Evolutionary conservation across 2,888 invertebrate species (phyloP).

Genomic region (Ommatoiulus sabulosus): DNA sequence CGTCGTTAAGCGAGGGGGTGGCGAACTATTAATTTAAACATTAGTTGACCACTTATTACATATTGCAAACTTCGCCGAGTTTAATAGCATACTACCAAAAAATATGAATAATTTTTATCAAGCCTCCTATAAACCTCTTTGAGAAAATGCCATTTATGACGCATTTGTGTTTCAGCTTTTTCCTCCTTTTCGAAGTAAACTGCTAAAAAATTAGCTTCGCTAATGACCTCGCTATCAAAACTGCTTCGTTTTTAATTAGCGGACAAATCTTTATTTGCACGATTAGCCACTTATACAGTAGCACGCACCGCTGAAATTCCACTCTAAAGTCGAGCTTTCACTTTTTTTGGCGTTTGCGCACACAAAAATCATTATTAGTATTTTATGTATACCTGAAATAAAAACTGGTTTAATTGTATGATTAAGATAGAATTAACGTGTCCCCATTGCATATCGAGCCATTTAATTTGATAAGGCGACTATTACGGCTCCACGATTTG

Average conservation of each 20-base stretch:
- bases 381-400: background rate
- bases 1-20: background rate
- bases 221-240: constrained; percentile 44
- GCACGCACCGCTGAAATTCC: constrained; percentile 17
- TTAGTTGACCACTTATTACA: background rate
- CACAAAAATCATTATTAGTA: background rate
- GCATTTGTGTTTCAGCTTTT: background rate
- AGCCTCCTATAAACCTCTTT: no score
- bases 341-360: background rate
- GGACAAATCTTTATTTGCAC: constrained; percentile 5
- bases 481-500: background rate
- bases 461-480: constrained; percentile 39
- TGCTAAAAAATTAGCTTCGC: constrained; percentile 29
- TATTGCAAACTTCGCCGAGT: no score
- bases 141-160: background rate
- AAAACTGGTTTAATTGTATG: constrained; percentile 20
- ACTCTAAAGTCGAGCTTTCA: background rate
- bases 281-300: constrained; percentile 45
- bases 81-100: no score
- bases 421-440: constrained; percentile 9
- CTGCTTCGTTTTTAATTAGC: constrained; percentile 32
- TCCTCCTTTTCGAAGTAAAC: background rate
- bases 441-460: constrained; percentile 2
- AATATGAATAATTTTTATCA: no score
- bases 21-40: no score